A percentile compares a stretch with the other conserved stretches of the same genome.
Conservation (phyloP, 2,888 invertebrate genomes). For the Orgyia antiqua region DNA sequence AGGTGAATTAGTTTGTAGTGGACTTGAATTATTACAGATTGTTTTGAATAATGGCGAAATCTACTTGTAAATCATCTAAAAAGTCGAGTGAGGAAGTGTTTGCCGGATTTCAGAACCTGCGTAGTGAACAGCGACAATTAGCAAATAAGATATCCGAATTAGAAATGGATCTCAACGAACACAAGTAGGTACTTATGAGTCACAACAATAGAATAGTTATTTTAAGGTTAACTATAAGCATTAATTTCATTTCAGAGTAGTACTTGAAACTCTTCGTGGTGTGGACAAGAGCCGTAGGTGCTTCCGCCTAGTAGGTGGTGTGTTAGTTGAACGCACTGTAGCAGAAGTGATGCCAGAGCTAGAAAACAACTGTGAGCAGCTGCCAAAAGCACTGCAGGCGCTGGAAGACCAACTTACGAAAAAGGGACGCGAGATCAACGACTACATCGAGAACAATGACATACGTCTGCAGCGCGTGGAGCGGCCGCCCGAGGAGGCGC, state of each 20-base stretch:
- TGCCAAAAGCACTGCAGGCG: slow-evolving; percentile 87
- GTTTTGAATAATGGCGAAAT: slow-evolving; percentile 43
- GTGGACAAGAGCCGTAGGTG: slow-evolving; percentile 92
- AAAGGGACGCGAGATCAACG: slow-evolving; percentile 94
- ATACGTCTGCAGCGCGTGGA: slow-evolving; percentile 84
- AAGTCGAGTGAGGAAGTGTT: slow-evolving; percentile 88
- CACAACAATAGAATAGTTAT: too few relatives aligned
- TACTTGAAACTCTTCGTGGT: slow-evolving; percentile 93
- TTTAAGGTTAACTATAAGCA: slow-evolving; percentile 3
- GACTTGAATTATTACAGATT: too few relatives aligned
- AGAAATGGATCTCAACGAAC: slow-evolving; percentile 96
- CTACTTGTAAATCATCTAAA: slow-evolving; percentile 56
- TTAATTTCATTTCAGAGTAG: slow-evolving; percentile 82
- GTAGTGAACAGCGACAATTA: slow-evolving; percentile 91
- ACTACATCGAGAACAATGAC: slow-evolving; percentile 93
- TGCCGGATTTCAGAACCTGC: slow-evolving; percentile 90
- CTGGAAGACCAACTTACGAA: slow-evolving; percentile 88
- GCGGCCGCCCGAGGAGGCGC: slow-evolving; percentile 34
- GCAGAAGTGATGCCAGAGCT: slow-evolving; percentile 93
- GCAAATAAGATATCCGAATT: slow-evolving; percentile 94
- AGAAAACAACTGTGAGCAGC: slow-evolving; percentile 86
- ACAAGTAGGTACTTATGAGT: slow-evolving; percentile 83
- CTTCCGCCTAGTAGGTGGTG: slow-evolving; percentile 95
- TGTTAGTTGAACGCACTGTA: slow-evolving; percentile 94
- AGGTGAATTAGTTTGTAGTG: too few relatives aligned